Base-by-base conservation (phyloP, 2,797 vertebrate genomes). In the Ceryle rudis region DNA sequence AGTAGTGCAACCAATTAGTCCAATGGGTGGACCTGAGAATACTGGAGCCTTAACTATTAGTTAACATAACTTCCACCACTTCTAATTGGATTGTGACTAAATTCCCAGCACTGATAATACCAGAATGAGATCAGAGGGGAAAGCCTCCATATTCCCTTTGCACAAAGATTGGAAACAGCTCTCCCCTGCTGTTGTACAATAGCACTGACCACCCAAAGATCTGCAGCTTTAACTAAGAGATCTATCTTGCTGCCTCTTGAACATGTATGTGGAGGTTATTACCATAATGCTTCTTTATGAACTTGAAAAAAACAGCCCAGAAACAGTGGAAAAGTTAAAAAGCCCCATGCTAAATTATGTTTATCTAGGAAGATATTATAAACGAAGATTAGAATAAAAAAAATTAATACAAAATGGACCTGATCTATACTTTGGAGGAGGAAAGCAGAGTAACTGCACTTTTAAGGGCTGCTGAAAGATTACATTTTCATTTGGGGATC, bases 1-100 rank as follows among this genome's bases (percentile, higher is more conserved):
- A 93, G 37, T 4, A 89, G 57, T 1, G 2, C 26, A 91, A 95
- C 9, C 44, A 75, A 91, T 94, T 37, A 89, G 62, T 49, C 70
- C 80, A 91, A 83, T 0, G 0, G 42, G 49, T 58, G 67, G 35
- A 95, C 62, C 52, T 31, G 33, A 86, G 57, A 88, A 79, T 44
- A 80, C 6, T 57, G 31, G 39, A 92, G 61, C 73, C 78, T 94
- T 82, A 86, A 29, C 51, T 67, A 83, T 73, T 73, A 96, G 88
- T 60, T 72, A 97, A 94, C 65, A 71, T 62, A 89, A 84, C n/a
- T 95, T 91, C 73, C 60, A 93, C 93, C 64, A 85, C 61, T 86
- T 95, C 88, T 97, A 97, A 97, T 52, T 92, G 65, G 93, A 97
- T 96, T 96, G 58, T 15, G 4, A 93, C 91, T 93, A 92, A 86